phyloP scores from a whole-genome alignment of 2,888 invertebrate species.

The Drosophila austrosaltans region DNA sequence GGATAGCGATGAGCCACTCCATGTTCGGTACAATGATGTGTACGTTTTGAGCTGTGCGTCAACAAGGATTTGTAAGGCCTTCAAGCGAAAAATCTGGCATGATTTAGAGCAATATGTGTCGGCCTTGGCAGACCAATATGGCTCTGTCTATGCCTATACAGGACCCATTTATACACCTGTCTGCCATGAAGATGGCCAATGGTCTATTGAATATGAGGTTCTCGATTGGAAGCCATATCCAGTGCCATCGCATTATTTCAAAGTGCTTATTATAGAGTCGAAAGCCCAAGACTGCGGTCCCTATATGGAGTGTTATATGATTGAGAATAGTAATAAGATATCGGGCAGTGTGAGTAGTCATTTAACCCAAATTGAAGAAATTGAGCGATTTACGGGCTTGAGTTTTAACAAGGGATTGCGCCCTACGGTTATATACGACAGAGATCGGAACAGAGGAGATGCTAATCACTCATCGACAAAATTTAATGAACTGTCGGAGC shows the following conservation, averaged over 20 bases:
- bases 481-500: conserved; percentile 12
- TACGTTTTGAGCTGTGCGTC: conserved; percentile 55
- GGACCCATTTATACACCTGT: conserved; percentile 58
- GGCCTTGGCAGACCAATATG: conserved; percentile 40
- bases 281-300: conserved; percentile 25
- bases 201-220: conserved; percentile 58
- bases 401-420: conserved; percentile 52
- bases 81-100: conserved; percentile 49
- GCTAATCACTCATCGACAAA: neutral
- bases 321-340: conserved; percentile 45
- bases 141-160: conserved; percentile 60
- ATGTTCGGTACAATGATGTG: conserved; percentile 63
- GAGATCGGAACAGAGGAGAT: conserved; percentile 20
- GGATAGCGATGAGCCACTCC: conserved; percentile 35
- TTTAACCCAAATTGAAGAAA: conserved; percentile 53
- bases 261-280: conserved; percentile 62
- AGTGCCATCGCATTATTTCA: conserved; percentile 63
- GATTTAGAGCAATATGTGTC: conserved; percentile 50
- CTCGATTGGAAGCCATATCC: conserved; percentile 54
- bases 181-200: conserved; percentile 21
- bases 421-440: conserved; percentile 47
- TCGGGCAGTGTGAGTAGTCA: conserved; percentile 31
- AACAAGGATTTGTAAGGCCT: conserved; percentile 46
- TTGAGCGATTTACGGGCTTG: conserved; percentile 60
- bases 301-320: conserved; percentile 60